Evolutionary conservation across 2,113 vertebrate genomes (phyloP), one percentile per base, ranked within the genome.

Genomic region (Pseudonaja textilis): DNA sequence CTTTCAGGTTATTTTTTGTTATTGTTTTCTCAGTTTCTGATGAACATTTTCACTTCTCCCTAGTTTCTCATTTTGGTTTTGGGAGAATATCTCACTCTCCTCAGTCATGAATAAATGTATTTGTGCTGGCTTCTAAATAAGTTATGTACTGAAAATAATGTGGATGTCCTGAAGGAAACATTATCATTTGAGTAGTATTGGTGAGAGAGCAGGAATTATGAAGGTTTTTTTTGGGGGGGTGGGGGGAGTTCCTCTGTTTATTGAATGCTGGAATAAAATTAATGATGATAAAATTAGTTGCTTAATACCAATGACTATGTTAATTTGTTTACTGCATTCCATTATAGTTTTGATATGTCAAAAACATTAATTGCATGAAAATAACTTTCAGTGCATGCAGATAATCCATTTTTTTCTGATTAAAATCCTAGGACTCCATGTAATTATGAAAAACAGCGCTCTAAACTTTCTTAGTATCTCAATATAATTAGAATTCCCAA

Each of bases 401-500:
- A 85, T 92, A 39, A 85, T 61, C 45, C 7, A 39, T 25, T 11
- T 52, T 54, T 85, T 89, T 52, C 20, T 61, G 45, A 34, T 81
- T 85, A 42, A 39, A 47, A 61, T 93, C 74, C n/a, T 52, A 14
- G 56, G 18, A 16, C 8, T 54, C 34, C 85, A 34, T 69, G 45
- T 59, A 1, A 85, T 0, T 91, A 69, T 81, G 89, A 54, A 74
- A 93, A 93, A 85, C 7, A 8, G 11, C 85, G 52, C 85, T 87
- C 59, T 56, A 94, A 90, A 7, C 45, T 90, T 1, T 23, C 74
- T 93, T 93, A 69, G 91, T 94, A 42, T 52, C 91, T 23, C 85
- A 94, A 57, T 85, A 90, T 91, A 93, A 90, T 93, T 92, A 95
- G 87, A 86, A 52, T 94, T 23, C 54, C 34, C 69, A 95, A 54